Conservation (phyloP, 2,888 invertebrate species). For the Drosophila aldrichi region DNA sequence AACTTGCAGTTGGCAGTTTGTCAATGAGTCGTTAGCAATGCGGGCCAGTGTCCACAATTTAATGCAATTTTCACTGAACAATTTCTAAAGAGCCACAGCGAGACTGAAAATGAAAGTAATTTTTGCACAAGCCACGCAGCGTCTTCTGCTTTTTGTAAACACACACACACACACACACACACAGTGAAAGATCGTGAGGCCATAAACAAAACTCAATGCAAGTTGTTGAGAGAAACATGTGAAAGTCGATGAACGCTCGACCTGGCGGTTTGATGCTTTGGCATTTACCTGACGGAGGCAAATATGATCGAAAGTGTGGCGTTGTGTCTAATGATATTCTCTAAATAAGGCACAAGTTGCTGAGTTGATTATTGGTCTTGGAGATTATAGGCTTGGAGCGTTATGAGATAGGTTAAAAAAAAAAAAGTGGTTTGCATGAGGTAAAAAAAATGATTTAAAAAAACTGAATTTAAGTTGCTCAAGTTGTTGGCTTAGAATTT, state of each 20-base stretch:
- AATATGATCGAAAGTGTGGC: conserved; percentile 58
- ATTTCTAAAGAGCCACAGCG: conserved; percentile 53
- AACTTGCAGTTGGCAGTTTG: conserved; percentile 69
- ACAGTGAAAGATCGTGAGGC: conserved; percentile 63
- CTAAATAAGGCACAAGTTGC: conserved; percentile 7
- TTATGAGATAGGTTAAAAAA: background rate
- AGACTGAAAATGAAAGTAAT: conserved; percentile 61
- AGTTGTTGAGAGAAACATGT: conserved; percentile 42
- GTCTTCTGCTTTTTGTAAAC: conserved; percentile 37
- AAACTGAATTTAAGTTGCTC: too few relatives aligned
- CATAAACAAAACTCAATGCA: conserved; percentile 44
- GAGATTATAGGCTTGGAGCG: background rate
- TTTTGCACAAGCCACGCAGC: conserved; percentile 52
- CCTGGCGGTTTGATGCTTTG: conserved; percentile 19
- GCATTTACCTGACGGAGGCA: conserved; percentile 20
- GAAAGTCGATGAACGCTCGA: conserved; percentile 50
- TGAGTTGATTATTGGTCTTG: background rate
- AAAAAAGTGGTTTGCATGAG: background rate
- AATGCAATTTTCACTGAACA: conserved; percentile 71
- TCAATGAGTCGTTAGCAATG: conserved; percentile 65
- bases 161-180: conserved; percentile 38
- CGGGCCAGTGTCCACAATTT: conserved; percentile 27
- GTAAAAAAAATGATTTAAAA: too few relatives aligned
- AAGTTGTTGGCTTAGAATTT: background rate
- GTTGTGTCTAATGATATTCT: conserved; percentile 41